Base-by-base conservation (phyloP, 1,140 invertebrate genomes). In the Formica exsecta region DNA sequence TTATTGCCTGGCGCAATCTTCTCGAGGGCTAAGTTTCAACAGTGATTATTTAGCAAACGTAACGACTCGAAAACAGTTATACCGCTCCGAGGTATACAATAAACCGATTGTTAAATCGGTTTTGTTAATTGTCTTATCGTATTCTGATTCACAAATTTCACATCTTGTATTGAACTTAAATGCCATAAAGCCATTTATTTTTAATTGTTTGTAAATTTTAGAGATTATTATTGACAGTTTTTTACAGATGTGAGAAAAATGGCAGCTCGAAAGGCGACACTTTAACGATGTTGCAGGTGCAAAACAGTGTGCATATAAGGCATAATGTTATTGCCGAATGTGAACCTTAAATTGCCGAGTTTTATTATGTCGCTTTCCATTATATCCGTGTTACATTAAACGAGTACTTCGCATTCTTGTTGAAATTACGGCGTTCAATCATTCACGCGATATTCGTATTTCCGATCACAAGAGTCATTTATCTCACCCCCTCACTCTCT, bases 371-470 rank as follows among this genome's bases (percentile, higher is more conserved):
- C n/a, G 6, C n/a, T 77, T 77, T 48, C 22, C 64, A 7, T 54
- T 16, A 19, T 65, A 48, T 65, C 41, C 75, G 22, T 16, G 44
- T 54, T 29, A 29, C 25, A 1, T 29, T 25, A 11, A 54, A 25
- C 1, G 38, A 13, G 25, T 38, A 38, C 32, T n/a, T 54, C 4
- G 41, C 44, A 70, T 51, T 51, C 32, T 38, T 38, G 62, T n/a
- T 41, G 29, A 79, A 79, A 79, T 79, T 68, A 68, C 13, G 62
- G n/a, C 1, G 36, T 54, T 68, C 64, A 54, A 68, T 68, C 68
- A 68, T 79, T 51, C 76, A 68, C 65, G 36, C 22, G n/a, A 7
- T 22, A 57, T 80, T 80, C 22, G 13, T 79, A 57, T 70, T 77
- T 77, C 32, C 64, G 32, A 36, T 54, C 22, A 62, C 13, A 32